Percentiles rank a stretch among this genome's conserved stretches.
phyloP scores from a whole-genome alignment of 2,113 vertebrate species.

The Amphilophus citrinellus region DNA sequence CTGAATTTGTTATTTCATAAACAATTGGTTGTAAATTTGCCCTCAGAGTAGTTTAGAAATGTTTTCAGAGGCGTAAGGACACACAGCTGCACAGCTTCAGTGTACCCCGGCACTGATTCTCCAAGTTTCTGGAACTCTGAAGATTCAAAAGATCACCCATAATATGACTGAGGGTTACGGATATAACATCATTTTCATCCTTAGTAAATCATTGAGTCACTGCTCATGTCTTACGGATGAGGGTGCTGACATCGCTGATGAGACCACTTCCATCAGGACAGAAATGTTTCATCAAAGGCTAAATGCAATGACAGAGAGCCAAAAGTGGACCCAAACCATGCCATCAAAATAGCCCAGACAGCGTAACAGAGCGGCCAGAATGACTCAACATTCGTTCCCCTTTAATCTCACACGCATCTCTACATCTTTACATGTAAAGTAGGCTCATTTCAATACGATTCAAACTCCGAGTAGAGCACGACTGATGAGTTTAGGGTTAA shows the following conservation, averaged over 20 bases:
- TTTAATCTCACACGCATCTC: too few species aligned
- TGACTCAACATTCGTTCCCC: too few species aligned
- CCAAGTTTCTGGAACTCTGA: neutral
- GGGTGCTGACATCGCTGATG: neutral
- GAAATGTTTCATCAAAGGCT: neutral
- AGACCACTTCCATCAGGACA: too few species aligned
- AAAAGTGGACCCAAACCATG: too few species aligned
- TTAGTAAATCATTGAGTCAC: neutral
- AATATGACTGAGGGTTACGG: neutral
- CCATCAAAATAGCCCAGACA: neutral
- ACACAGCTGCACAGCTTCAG: too few species aligned
- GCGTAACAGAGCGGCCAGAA: neutral
- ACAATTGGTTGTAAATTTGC: neutral
- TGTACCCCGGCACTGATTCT: neutral
- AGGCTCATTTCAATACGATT: neutral
- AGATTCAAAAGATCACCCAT: neutral
- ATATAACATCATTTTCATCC: neutral
- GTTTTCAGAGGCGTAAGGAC: neutral
- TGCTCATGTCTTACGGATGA: neutral
- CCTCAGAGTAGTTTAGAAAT: neutral
- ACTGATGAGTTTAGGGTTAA: conserved; percentile 6
- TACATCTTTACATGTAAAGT: too few species aligned
- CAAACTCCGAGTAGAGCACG: neutral
- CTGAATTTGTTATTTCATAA: neutral
- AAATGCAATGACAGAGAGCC: neutral